phyloP scores from a whole-genome alignment of 1,140 invertebrate species.

The Penaeus chinensis region DNA sequence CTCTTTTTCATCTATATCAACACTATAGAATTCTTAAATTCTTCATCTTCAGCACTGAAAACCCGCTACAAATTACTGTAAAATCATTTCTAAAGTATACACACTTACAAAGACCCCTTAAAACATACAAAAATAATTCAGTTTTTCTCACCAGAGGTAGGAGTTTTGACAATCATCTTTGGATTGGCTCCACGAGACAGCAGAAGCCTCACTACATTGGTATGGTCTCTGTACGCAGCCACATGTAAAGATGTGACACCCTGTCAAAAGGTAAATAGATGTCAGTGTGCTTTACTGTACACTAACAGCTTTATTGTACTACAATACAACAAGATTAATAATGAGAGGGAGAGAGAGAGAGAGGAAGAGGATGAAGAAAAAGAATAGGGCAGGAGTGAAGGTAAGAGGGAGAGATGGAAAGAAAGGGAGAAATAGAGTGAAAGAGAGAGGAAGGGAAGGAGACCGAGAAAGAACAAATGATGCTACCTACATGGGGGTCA shows the following conservation, averaged over 20 bases:
- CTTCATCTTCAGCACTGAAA: background rate
- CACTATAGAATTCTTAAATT: too few relatives aligned
- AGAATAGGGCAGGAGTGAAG: too few relatives aligned
- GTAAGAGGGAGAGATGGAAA: background rate
- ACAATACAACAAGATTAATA: too few relatives aligned
- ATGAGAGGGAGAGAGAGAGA: too few relatives aligned
- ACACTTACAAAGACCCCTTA: too few relatives aligned
- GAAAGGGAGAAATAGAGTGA: background rate
- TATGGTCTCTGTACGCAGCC: constrained; percentile 56
- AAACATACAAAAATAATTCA: background rate
- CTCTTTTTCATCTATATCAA: background rate
- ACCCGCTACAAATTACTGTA: too few relatives aligned
- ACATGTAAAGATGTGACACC: constrained; percentile 61
- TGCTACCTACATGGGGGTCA: constrained; percentile 60
- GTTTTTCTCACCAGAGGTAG: constrained; percentile 37
- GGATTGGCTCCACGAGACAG: constrained; percentile 61
- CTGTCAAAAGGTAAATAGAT: background rate
- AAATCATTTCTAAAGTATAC: too few relatives aligned
- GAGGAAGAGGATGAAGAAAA: too few relatives aligned
- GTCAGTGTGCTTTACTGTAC: too few relatives aligned
- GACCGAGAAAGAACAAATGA: background rate
- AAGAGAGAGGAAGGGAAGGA: background rate
- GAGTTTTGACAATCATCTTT: constrained; percentile 57
- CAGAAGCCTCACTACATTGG: constrained; percentile 51
- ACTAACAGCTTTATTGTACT: too few relatives aligned